phyloP scores from a whole-genome alignment of 2,888 invertebrate genomes.

The Catocala sponsa region DNA sequence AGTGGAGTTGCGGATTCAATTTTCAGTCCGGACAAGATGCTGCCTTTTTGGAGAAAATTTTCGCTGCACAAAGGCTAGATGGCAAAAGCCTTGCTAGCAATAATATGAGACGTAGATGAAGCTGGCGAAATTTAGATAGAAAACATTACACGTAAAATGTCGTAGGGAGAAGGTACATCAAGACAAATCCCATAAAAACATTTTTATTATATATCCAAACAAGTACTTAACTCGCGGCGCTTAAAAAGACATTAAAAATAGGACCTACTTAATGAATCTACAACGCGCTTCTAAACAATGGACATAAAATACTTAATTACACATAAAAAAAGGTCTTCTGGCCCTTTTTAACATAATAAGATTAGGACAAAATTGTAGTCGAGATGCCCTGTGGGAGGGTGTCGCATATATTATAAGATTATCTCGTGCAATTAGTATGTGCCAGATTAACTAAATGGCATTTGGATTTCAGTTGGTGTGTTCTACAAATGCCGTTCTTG shows the following conservation, averaged over 20 bases:
- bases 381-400: conserved; percentile 46
- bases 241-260: conserved; percentile 48
- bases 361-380: conserved; percentile 46
- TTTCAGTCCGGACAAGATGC: no score
- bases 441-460: conserved; percentile 15
- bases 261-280: conserved; percentile 34
- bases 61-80: no score
- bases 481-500: not conserved
- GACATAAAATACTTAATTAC: conserved; percentile 55
- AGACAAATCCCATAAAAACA: conserved; percentile 4
- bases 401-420: conserved; percentile 61
- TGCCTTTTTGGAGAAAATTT: no score
- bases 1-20: no score
- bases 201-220: conserved; percentile 28
- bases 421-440: conserved; percentile 50
- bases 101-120: no score
- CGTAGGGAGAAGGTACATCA: not conserved
- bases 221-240: conserved; percentile 26
- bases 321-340: conserved; percentile 51
- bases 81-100: no score
- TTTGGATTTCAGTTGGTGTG: conserved; percentile 1
- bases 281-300: conserved; percentile 41
- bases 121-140: no score
- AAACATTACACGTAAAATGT: no score
- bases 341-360: conserved; percentile 55